These are phyloP conservation scores for Carollia perspicillata DNA, from an alignment of 2,113 vertebrate genomes.

Conservation along the genomic window DNA sequence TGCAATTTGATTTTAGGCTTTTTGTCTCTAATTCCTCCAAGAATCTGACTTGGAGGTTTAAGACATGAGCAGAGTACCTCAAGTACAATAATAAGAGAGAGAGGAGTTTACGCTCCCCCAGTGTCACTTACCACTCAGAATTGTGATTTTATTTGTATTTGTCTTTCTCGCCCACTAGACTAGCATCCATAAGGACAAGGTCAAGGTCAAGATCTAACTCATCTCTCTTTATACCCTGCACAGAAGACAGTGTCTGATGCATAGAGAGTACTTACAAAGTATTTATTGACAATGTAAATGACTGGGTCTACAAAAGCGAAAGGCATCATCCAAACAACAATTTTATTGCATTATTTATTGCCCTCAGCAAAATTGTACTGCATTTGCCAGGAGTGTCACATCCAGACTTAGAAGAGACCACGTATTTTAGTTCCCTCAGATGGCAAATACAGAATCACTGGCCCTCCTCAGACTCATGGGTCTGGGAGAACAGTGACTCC, in stretches of 20 bases:
- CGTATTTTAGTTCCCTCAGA: background rate
- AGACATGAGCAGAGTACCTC: background rate
- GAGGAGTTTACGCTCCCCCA: background rate
- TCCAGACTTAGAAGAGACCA: background rate
- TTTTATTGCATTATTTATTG: background rate
- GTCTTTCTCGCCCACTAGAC: background rate
- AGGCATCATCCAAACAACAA: background rate
- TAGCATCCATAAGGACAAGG: background rate
- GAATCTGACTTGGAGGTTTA: background rate
- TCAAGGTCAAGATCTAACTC: background rate
- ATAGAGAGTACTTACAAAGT: background rate
- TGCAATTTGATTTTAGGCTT: background rate
- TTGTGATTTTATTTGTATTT: background rate
- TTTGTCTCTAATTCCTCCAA: background rate
- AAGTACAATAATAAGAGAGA: background rate
- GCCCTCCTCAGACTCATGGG: background rate
- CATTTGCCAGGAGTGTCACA: background rate
- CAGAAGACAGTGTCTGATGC: background rate
- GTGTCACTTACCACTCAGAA: background rate
- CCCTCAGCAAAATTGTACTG: background rate
- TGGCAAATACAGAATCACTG: background rate
- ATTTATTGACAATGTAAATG: background rate
- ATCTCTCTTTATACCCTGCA: background rate
- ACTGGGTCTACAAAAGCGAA: background rate
- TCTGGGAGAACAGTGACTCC: background rate